Percentiles rank a stretch among this genome's conserved stretches.
These are phyloP conservation scores for Prionailurus bengalensis DNA, from an alignment of 2,113 vertebrate genomes.

Conservation along the genomic window DNA sequence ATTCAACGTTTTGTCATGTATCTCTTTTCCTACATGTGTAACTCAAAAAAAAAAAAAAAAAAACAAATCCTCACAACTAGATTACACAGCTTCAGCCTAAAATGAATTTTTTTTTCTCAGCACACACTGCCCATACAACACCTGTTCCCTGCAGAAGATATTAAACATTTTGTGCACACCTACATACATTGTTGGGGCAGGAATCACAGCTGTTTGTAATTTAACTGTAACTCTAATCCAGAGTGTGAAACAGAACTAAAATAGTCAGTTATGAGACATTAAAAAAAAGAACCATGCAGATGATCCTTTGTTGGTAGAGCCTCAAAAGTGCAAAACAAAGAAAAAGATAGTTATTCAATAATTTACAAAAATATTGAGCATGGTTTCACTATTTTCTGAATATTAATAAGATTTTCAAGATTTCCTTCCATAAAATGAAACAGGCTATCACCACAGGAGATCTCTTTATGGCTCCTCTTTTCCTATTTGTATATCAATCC, in stretches of 20 bases:
- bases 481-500: background rate
- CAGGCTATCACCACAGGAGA: background rate
- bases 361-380: constrained; percentile 20
- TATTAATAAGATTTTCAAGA: constrained; percentile 33
- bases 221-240: constrained; percentile 53
- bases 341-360: constrained; percentile 24
- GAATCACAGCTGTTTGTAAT: constrained; percentile 67
- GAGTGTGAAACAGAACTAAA: background rate
- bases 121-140: background rate
- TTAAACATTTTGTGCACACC: constrained; percentile 71
- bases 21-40: constrained; percentile 19
- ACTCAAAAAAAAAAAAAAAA: constrained; percentile 33
- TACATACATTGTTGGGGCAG: constrained; percentile 57
- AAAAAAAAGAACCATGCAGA: constrained; percentile 53
- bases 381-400: background rate
- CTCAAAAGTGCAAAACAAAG: constrained; percentile 41
- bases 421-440: constrained; percentile 50
- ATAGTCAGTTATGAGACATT: constrained; percentile 43
- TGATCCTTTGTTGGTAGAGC: constrained; percentile 48
- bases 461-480: background rate
- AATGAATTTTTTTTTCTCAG: constrained; percentile 63
- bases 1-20: constrained; percentile 54
- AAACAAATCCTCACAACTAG: constrained; percentile 29
- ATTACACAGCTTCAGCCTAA: background rate
- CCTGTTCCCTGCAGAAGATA: constrained; percentile 51